These are phyloP conservation scores for Rhyzopertha dominica DNA, from an alignment of 1,140 invertebrate genomes.

Conservation along the genomic window DNA sequence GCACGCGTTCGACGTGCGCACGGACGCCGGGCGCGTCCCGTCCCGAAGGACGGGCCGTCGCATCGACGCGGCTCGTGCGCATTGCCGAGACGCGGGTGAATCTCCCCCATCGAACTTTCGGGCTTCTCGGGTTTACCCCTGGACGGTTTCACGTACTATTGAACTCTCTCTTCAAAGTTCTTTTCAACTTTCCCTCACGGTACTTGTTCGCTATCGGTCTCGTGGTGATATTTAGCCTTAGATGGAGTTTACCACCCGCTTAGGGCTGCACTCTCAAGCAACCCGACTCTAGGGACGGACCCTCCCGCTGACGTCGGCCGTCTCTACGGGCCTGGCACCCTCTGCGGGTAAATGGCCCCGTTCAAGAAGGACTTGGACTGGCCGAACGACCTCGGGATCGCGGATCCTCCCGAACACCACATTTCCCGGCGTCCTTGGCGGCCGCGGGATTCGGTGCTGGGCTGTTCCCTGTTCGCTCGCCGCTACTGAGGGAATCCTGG, in stretches of 20 bases:
- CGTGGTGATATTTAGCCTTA: constrained; percentile 79
- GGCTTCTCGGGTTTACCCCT: constrained; percentile 57
- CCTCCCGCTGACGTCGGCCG: constrained; percentile 49
- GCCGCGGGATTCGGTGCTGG: constrained; percentile 58
- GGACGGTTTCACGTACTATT: constrained; percentile 78
- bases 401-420: constrained; percentile 60
- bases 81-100: constrained; percentile 46
- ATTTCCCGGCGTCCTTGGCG: constrained; percentile 51
- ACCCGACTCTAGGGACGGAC: constrained; percentile 69
- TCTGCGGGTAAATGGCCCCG: constrained; percentile 61
- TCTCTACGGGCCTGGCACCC: constrained; percentile 66
- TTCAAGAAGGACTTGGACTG: constrained; percentile 65
- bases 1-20: constrained; percentile 46
- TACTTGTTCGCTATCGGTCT: constrained; percentile 89
- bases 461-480: constrained; percentile 79
- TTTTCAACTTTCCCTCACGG: constrained; percentile 88
- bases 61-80: constrained; percentile 31
- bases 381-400: constrained; percentile 43
- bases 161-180: constrained; percentile 85
- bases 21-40: constrained; percentile 36
- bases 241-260: constrained; percentile 79
- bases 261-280: constrained; percentile 82
- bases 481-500: constrained; percentile 80
- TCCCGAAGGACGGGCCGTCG: constrained; percentile 27
- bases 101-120: constrained; percentile 54